Evolutionary conservation across 2,888 invertebrate genomes (phyloP).

Genomic region (Limnephilus rhombicus): DNA sequence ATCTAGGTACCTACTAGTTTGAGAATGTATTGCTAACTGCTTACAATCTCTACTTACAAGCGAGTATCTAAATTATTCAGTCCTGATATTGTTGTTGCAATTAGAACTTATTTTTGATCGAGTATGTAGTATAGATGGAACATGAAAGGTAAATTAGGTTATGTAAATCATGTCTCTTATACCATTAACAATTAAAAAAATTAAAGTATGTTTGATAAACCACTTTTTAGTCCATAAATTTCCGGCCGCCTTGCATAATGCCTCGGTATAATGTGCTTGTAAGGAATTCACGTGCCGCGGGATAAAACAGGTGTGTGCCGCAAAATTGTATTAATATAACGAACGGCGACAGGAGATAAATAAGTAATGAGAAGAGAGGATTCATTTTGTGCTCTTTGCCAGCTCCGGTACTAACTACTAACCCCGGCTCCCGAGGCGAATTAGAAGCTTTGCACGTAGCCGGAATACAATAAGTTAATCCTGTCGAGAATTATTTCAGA

Average conservation of each 20-base stretch:
- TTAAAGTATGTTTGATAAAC: no score
- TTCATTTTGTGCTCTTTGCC: conserved; percentile 42
- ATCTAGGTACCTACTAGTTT: no score
- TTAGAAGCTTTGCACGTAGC: conserved; percentile 36
- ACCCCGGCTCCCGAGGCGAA: not conserved
- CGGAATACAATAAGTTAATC: conserved; percentile 39
- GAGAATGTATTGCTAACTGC: no score
- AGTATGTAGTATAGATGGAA: no score
- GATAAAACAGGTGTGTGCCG: conserved; percentile 41
- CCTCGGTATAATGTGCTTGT: not conserved
- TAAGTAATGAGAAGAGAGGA: conserved; percentile 43
- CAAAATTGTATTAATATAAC: conserved; percentile 51
- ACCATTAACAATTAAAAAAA: no score
- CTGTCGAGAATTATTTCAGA: not conserved
- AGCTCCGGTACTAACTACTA: not conserved
- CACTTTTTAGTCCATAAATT: not conserved
- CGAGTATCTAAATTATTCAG: no score
- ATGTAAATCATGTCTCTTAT: no score
- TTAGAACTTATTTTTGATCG: no score
- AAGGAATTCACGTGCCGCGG: conserved; percentile 3
- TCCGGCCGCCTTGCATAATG: not conserved
- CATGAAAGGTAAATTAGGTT: no score
- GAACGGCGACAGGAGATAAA: conserved; percentile 51
- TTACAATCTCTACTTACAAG: no score
- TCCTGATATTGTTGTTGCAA: no score